Conservation (phyloP, 2,888 invertebrate genomes). For the Pachymerium ferrugineum region DNA sequence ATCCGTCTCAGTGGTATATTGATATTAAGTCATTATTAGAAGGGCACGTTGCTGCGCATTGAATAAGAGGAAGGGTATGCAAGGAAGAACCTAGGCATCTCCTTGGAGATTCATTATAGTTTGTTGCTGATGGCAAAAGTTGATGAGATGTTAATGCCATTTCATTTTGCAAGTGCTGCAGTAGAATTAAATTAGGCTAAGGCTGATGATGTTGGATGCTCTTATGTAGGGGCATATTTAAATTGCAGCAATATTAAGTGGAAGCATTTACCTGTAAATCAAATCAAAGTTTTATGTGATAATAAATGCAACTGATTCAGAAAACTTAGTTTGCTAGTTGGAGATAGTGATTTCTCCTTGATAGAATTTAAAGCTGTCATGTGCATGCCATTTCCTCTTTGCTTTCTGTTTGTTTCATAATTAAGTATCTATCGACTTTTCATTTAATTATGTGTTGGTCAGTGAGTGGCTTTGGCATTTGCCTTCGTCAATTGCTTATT, state of each 20-base stretch:
- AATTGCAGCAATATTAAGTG: conserved; percentile 19
- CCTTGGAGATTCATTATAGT: conserved; percentile 31
- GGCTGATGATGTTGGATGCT: conserved; percentile 10
- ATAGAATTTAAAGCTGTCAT: background rate
- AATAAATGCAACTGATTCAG: background rate
- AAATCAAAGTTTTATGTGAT: conserved; percentile 5
- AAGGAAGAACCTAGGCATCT: background rate
- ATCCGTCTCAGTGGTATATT: conserved; percentile 18
- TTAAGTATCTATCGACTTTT: conserved; percentile 17
- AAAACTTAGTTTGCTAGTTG: background rate
- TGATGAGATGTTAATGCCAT: conserved; percentile 32
- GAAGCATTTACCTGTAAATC: background rate
- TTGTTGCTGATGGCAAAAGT: conserved; percentile 30
- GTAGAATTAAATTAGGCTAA: conserved; percentile 16
- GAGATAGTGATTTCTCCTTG: background rate
- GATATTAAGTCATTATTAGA: conserved; percentile 20
- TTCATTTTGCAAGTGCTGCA: conserved; percentile 19
- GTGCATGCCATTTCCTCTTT: background rate
- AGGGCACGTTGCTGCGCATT: background rate
- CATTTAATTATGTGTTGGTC: conserved; percentile 22
- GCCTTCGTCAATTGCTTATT: conserved; percentile 7
- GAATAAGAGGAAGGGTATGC: background rate
- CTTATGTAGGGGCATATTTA: conserved; percentile 25
- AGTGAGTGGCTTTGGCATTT: conserved; percentile 22
- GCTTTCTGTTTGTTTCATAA: background rate